phyloP scores from a whole-genome alignment of 2,113 vertebrate species.

The Clinocottus analis region DNA sequence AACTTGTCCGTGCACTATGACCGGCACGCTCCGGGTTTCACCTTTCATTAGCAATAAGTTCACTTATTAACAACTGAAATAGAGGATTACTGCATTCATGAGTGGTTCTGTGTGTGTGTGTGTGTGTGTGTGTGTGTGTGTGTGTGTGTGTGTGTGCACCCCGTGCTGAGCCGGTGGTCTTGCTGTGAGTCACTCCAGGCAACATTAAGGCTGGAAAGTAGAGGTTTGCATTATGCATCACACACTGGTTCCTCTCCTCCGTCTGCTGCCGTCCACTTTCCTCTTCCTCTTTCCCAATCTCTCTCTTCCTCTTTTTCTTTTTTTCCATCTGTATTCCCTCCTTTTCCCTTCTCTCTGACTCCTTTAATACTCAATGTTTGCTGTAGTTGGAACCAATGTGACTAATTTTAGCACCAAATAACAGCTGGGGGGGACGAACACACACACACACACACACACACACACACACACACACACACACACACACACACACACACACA shows the following conservation, averaged over 20 bases:
- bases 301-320: neutral
- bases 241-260: neutral
- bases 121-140: too few species aligned
- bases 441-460: neutral
- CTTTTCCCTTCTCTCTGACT: neutral
- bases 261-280: neutral
- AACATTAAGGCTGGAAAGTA: slow-evolving; percentile 51
- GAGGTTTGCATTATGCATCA: slow-evolving; percentile 65
- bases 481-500: neutral
- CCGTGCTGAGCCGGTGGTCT: slow-evolving; percentile 51
- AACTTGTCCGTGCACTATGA: neutral
- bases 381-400: slow-evolving; percentile 24
- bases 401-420: slow-evolving; percentile 57
- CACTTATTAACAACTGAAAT: slow-evolving; percentile 24
- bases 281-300: neutral
- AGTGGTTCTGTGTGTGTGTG: slow-evolving; percentile 2
- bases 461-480: neutral
- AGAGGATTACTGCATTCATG: slow-evolving; percentile 3
- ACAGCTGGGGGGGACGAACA: slow-evolving; percentile 39
- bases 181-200: slow-evolving; percentile 40
- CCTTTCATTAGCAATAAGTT: slow-evolving; percentile 5
- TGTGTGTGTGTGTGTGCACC: neutral
- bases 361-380: slow-evolving; percentile 39
- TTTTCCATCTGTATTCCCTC: neutral
- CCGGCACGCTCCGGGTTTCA: neutral